These are phyloP conservation scores for Coremacera marginata DNA, from an alignment of 2,888 invertebrate genomes.

Conservation along the genomic window DNA sequence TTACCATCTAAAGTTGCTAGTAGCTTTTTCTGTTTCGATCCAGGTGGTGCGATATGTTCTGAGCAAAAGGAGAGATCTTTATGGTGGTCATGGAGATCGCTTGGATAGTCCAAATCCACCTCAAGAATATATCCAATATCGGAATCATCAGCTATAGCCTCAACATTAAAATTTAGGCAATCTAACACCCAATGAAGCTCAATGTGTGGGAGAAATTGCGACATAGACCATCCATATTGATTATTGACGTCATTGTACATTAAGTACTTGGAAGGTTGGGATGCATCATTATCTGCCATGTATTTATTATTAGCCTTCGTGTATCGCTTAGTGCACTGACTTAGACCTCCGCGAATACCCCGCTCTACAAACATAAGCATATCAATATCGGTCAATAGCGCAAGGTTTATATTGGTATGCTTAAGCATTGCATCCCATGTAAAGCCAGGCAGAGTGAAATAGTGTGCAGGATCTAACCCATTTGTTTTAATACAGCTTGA, in stretches of 20 bases:
- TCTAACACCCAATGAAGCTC: conserved; percentile 56
- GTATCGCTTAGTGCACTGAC: too few species aligned
- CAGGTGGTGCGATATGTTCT: conserved; percentile 1
- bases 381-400: too few species aligned
- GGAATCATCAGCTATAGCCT: conserved; percentile 42
- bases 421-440: too few species aligned
- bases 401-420: too few species aligned
- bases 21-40: conserved; percentile 38
- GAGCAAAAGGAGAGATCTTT: too few species aligned
- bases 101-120: conserved; percentile 16
- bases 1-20: conserved; percentile 53
- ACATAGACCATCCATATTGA: conserved; percentile 62
- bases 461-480: neutral
- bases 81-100: too few species aligned
- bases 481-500: too few species aligned
- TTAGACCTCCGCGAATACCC: too few species aligned
- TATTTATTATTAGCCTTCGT: too few species aligned
- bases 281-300: neutral
- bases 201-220: conserved; percentile 53
- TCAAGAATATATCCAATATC: conserved; percentile 53
- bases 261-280: conserved; percentile 48
- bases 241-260: conserved; percentile 61
- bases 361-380: too few species aligned
- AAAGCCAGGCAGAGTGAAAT: too few species aligned
- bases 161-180: conserved; percentile 35